A percentile compares a stretch with the other conserved stretches of the same genome.
Evolutionary conservation across 2,797 vertebrate genomes (phyloP).

Genomic region (Cryptoprocta ferox): DNA sequence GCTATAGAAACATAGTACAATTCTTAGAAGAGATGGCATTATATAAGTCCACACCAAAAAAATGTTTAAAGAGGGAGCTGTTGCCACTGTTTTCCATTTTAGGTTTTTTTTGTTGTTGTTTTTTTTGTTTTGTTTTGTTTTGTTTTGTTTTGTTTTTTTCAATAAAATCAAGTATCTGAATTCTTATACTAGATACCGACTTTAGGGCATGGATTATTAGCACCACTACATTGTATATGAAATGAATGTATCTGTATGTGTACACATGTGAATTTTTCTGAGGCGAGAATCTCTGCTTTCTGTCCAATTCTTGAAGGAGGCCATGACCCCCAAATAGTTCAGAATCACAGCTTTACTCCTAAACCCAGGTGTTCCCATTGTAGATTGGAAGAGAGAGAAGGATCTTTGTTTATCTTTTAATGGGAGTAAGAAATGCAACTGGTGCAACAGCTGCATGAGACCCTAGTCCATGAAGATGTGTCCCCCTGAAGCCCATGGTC

Average conservation of each 20-base stretch:
- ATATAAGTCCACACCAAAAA: not conserved
- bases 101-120: not conserved
- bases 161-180: not conserved
- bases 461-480: not conserved
- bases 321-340: not conserved
- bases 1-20: not conserved
- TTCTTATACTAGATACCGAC: not conserved
- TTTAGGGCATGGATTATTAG: not conserved
- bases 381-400: not conserved
- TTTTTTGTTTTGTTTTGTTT: no score
- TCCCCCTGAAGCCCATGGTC: not conserved
- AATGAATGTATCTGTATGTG: not conserved
- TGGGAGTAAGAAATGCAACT: not conserved
- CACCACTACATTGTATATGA: not conserved
- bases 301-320: constrained; percentile 1
- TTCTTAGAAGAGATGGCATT: not conserved
- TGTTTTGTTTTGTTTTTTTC: no score
- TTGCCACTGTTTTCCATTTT: not conserved
- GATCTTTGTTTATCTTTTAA: not conserved
- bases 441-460: not conserved
- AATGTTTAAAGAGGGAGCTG: not conserved
- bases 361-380: not conserved
- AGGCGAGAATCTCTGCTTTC: not conserved
- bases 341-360: not conserved
- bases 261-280: not conserved